Evolutionary conservation across 2,888 invertebrate species (phyloP).

Genomic region (Megastigmus dorsalis): DNA sequence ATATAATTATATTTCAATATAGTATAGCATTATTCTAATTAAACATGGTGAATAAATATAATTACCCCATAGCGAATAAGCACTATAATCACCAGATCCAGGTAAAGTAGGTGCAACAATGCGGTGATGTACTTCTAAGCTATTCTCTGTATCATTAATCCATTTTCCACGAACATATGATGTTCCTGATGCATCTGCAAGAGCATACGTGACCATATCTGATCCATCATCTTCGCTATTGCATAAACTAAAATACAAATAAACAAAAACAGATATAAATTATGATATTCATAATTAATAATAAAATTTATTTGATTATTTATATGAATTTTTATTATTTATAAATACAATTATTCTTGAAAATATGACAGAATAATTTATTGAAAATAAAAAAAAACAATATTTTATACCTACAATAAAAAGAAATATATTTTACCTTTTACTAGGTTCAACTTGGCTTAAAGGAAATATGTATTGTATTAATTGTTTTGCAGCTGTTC

Average conservation of each 20-base stretch:
- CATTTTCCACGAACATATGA: conserved; percentile 88
- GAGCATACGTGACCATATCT: conserved; percentile 72
- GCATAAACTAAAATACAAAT: conserved; percentile 60
- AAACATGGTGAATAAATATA: conserved; percentile 22
- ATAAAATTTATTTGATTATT: conserved; percentile 8
- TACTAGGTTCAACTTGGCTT: conserved; percentile 75
- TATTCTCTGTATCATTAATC: conserved; percentile 82
- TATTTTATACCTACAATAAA: not conserved
- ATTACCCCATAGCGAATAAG: conserved; percentile 86
- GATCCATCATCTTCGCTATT: conserved; percentile 70
- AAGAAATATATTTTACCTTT: conserved; percentile 70
- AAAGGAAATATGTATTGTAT: conserved; percentile 84
- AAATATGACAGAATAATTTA: not conserved
- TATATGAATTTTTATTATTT: not conserved
- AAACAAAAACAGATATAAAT: conserved; percentile 12
- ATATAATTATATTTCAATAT: not conserved
- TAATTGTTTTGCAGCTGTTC: conserved; percentile 79
- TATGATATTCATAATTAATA: not conserved
- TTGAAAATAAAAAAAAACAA: not conserved
- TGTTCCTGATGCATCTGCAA: conserved; percentile 85
- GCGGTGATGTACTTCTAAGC: conserved; percentile 82
- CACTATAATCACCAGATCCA: conserved; percentile 88
- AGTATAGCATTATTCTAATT: conserved; percentile 18
- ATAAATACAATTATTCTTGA: not conserved
- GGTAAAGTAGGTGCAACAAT: conserved; percentile 91